These are phyloP conservation scores for Myiagra hebetior DNA, from an alignment of 2,113 vertebrate species.

Conservation along the genomic window DNA sequence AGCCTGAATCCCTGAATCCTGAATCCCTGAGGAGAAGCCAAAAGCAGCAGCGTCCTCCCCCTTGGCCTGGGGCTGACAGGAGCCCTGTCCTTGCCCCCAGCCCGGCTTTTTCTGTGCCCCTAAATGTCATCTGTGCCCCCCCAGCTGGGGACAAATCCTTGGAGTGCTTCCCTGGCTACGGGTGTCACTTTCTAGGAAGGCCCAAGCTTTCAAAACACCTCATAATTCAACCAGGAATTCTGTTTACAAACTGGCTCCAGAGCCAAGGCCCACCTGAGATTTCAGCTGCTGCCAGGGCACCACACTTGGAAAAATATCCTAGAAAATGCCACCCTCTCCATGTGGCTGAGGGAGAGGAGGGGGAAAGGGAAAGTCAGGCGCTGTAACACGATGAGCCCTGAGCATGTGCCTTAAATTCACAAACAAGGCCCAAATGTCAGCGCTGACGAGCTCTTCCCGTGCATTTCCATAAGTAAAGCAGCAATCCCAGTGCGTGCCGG, in stretches of 20 bases:
- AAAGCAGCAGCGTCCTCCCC: accelerated
- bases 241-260: neutral
- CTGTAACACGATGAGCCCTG: accelerated
- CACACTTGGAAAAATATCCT: neutral
- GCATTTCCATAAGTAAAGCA: conserved; percentile 9
- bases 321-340: neutral
- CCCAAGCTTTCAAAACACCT: neutral
- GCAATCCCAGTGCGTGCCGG: neutral
- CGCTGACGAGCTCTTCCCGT: neutral
- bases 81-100: neutral
- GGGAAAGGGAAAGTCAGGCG: neutral
- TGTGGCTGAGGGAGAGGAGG: neutral
- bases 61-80: neutral
- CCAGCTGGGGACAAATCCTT: neutral
- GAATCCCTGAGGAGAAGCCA: neutral
- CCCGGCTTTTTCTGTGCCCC: neutral
- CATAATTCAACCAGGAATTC: neutral
- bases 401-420: neutral
- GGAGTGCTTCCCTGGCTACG: neutral
- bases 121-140: neutral
- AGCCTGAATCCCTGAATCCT: neutral
- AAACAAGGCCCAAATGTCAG: conserved; percentile 5
- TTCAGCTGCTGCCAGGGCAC: neutral
- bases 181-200: neutral
- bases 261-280: neutral